Evolutionary conservation across 2,888 invertebrate species (phyloP), one percentile per base, ranked within the genome.

Genomic region (Drosophila anomalata): DNA sequence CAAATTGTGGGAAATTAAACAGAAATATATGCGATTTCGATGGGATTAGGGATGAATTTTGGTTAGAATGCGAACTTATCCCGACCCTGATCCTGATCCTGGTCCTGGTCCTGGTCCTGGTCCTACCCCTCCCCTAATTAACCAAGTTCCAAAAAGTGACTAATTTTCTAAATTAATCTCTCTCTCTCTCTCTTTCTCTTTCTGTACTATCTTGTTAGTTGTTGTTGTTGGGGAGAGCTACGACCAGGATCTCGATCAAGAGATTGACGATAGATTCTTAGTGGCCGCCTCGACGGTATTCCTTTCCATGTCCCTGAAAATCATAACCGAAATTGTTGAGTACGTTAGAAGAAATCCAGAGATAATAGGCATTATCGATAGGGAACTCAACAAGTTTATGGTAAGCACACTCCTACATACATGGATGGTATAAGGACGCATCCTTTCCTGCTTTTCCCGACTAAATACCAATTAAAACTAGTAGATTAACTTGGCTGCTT

Each of bases 201-300:
- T 53, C 39, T 72, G 61, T 72, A 57, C 67, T 77, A 68, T 80
- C 75, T 75, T 75, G 79, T 74, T 90, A 90, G 90, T 90, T 79
- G 79, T 83, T 82, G 60, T 76, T 87, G 66, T 80, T 87, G 87
- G 77, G 71, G 85, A 65, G 65, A 47, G 46, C 65, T 67, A 67
- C 65, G 65, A 89, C 70, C 73, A 79, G 75, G 89, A 90, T 72
- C 75, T 78, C 75, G 89, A 90, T 72, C 75, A 79, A 77, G 90
- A 90, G 87, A 74, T 88, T 77, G 89, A 90, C 72, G 81, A 81
- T 88, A 90, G 90, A 87, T 89, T 91, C 77, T 79, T 91, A 81
- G 87, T 91, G 71, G 91, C 90, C 51, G 91, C 91, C 73, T 91
- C 91, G 14, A 90, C 91, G 77, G 89, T 90, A 69, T 91, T 91